Evolutionary conservation across 1,140 invertebrate genomes (phyloP).

Genomic region (Drosophila parabipectinata): DNA sequence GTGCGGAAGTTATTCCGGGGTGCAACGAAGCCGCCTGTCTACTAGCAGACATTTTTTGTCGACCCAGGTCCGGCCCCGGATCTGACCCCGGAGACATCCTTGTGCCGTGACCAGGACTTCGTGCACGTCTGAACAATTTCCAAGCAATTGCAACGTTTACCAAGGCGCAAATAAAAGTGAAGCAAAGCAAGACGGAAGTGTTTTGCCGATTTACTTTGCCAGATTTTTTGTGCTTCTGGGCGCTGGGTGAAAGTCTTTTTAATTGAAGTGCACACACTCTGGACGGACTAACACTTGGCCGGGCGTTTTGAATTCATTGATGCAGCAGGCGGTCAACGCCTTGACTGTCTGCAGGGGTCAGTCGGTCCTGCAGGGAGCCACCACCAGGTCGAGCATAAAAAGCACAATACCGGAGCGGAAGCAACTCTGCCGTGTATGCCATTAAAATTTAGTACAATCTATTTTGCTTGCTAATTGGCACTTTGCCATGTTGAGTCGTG

Average conservation of each 20-base stretch:
- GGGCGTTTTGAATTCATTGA: conserved; percentile 74
- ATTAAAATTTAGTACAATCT: conserved; percentile 82
- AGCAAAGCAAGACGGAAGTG: conserved; percentile 73
- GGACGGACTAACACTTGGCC: conserved; percentile 44
- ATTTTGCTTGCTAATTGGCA: conserved; percentile 82
- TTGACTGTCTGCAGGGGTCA: conserved; percentile 60
- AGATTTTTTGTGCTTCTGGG: conserved; percentile 58
- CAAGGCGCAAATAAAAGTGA: conserved; percentile 70
- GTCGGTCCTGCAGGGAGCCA: conserved; percentile 31
- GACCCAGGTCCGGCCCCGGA: conserved; percentile 2
- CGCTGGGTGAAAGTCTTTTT: conserved; percentile 80
- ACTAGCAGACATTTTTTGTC: conserved; percentile 50
- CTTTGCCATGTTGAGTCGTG: conserved; percentile 61
- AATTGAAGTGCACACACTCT: conserved; percentile 75
- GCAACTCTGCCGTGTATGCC: conserved; percentile 64
- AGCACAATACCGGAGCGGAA: conserved; percentile 30
- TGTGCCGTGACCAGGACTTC: conserved; percentile 8
- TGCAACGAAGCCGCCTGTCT: conserved; percentile 57
- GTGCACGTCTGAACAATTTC: conserved; percentile 77
- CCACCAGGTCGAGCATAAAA: conserved; percentile 27
- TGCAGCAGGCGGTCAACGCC: conserved; percentile 75
- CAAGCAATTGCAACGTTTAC: conserved; percentile 79
- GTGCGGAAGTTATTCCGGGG: conserved; percentile 77
- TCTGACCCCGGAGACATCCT: not conserved
- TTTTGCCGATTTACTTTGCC: conserved; percentile 71